phyloP scores from a whole-genome alignment of 35 echinoderm and acorn worm genomes.

The Ptychodera flava region DNA sequence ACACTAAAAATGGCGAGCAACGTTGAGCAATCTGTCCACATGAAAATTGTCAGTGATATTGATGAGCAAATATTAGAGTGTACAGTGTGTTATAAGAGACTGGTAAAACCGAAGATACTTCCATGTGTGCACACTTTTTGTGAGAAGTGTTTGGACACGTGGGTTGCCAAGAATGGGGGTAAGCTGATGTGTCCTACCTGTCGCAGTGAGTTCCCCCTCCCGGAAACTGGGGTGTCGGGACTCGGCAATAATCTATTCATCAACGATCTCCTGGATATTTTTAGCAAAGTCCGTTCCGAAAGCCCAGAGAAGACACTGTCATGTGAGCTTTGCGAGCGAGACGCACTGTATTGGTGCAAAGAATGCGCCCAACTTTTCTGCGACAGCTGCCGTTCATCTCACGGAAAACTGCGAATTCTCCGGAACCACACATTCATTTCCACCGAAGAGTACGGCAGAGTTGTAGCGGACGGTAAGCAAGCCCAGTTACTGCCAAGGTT shows the following conservation, averaged over 20 bases:
- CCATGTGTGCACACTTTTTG: constrained; percentile 93
- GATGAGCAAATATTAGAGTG: constrained; percentile 87
- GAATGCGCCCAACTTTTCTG: constrained; percentile 80
- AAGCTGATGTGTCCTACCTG: constrained; percentile 80
- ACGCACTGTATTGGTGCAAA: constrained; percentile 68
- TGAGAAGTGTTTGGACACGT: constrained; percentile 70
- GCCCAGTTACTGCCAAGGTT: constrained; percentile 37
- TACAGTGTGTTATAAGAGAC: constrained; percentile 77
- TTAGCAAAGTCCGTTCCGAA: constrained; percentile 70
- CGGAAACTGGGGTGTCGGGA: constrained; percentile 39
- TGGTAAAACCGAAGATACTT: constrained; percentile 84
- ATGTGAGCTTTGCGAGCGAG: constrained; percentile 73
- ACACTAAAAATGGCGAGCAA: no score
- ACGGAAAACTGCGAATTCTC: constrained; percentile 60
- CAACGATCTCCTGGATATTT: constrained; percentile 93
- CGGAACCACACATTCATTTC: constrained; percentile 58
- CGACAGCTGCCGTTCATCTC: constrained; percentile 67
- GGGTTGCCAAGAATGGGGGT: constrained; percentile 72
- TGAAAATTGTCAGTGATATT: no score
- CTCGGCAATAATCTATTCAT: constrained; percentile 91
- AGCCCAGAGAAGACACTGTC: constrained; percentile 31
- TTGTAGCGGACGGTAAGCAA: no score
- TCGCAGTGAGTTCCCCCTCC: constrained; percentile 63
- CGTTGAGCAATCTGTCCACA: no score
- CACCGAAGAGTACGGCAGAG: constrained; percentile 65